Conservation (phyloP, 1,140 invertebrate genomes). For the Gerris buenoi region DNA sequence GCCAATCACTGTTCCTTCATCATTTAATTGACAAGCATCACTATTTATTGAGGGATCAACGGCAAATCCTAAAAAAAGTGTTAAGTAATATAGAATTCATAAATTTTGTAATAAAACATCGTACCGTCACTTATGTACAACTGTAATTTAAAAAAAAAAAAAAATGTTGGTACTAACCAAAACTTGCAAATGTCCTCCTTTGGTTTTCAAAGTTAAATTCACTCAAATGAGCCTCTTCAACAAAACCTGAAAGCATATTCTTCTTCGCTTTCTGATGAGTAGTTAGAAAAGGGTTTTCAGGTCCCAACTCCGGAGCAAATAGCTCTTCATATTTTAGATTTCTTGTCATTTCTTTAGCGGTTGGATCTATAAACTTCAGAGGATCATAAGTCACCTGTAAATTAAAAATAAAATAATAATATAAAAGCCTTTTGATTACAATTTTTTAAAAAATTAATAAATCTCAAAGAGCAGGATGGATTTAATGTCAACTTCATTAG, state of each 20-base stretch:
- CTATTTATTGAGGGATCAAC: conserved; percentile 68
- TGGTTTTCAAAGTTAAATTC: conserved; percentile 98
- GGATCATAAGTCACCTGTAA: conserved; percentile 29
- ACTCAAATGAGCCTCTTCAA: conserved; percentile 88
- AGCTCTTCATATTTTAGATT: conserved; percentile 95
- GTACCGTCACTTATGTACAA: too few species aligned
- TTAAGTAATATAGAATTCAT: too few species aligned
- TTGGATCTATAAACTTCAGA: conserved; percentile 48
- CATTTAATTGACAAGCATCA: conserved; percentile 27
- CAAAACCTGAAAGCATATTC: conserved; percentile 87
- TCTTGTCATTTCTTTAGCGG: conserved; percentile 60
- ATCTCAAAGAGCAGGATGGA: too few species aligned
- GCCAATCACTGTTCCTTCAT: conserved; percentile 45
- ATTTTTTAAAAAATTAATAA: conserved; percentile 11
- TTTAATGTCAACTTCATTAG: neutral
- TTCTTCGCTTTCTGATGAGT: conserved; percentile 70
- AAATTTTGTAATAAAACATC: too few species aligned
- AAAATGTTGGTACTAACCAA: conserved; percentile 39
- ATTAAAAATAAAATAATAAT: conserved; percentile 8
- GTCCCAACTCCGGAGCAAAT: conserved; percentile 80
- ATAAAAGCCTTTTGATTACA: conserved; percentile 11
- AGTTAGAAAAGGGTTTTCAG: conserved; percentile 80
- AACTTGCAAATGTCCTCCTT: conserved; percentile 82
- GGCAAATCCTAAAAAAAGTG: conserved; percentile 76
- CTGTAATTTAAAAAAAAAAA: conserved; percentile 9